phyloP scores from a whole-genome alignment of 2,113 vertebrate genomes.

The Gasterosteus aculeatus region DNA sequence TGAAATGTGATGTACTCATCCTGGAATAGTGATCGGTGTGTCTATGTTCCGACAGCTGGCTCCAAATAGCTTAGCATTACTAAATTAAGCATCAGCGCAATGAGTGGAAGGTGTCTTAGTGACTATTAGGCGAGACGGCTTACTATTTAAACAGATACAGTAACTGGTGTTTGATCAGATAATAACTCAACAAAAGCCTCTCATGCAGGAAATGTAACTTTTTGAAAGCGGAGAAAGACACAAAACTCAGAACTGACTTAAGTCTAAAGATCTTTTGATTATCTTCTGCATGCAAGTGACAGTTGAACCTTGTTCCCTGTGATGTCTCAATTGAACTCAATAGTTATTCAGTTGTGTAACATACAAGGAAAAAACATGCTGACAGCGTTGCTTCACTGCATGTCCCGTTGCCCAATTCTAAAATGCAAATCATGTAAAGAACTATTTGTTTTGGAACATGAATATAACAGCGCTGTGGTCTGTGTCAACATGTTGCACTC shows the following conservation, averaged over 20 bases:
- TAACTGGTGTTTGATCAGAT: slow-evolving; percentile 9
- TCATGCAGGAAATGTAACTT: not conserved
- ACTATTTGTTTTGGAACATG: not conserved
- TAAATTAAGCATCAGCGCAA: slow-evolving; percentile 53
- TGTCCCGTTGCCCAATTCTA: not conserved
- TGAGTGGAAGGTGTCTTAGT: slow-evolving; percentile 33
- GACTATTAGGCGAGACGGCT: not conserved
- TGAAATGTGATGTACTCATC: slow-evolving; percentile 49
- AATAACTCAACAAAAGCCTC: slow-evolving; percentile 6
- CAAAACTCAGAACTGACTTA: not conserved
- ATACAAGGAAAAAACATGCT: slow-evolving; percentile 26
- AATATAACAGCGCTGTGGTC: not conserved
- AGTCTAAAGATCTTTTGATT: not conserved
- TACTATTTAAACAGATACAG: slow-evolving; percentile 11
- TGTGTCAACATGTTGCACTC: not conserved
- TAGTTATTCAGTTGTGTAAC: slow-evolving; percentile 53
- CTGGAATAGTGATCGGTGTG: slow-evolving; percentile 38
- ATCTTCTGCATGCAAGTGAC: not conserved
- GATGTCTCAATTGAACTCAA: slow-evolving; percentile 15
- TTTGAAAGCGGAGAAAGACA: not conserved
- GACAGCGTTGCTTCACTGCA: slow-evolving; percentile 30
- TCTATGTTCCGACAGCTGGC: slow-evolving; percentile 68
- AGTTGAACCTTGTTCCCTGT: not conserved
- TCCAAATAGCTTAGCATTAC: slow-evolving; percentile 50
- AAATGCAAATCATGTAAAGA: not conserved